Base-by-base conservation (phyloP, 2,113 vertebrate species). In the Accipiter virgatus region DNA sequence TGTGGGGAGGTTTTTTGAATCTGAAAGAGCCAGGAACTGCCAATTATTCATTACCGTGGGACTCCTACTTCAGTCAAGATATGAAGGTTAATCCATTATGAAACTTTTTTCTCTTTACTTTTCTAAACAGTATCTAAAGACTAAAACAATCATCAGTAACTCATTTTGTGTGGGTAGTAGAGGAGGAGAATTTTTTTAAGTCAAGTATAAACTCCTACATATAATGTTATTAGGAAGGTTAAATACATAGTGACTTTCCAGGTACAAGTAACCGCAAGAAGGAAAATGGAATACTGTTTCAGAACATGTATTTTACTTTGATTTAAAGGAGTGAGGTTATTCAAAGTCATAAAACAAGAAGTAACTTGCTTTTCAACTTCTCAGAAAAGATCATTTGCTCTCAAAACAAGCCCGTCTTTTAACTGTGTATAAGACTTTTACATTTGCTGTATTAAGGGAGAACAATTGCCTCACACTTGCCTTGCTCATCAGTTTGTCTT, bases 161-260 rank as follows among this genome's bases (percentile, higher is more conserved):
- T 82, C 81, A 81, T 75, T 94, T 65, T 65, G 81, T 94, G 96
- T 96, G 89, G 95, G 94, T 81, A 74, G 86, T 55, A 94, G 56
- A 91, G 78, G 73, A 91, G 94, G 74, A 93, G 70, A 93, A 20
- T 59, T 81, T 90, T 96, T 93, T 75, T 14, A 88, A 96, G 62
- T 66, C 67, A 97, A 75, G 63, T 74, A 81, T 90, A 84, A 63
- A 95, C 95, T 92, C 94, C 95, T 95, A 93, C 88, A 67, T 88
- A 62, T 19, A 47, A 16, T 53, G 47, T 52, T 86, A 81, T 91
- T 91, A 95, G 75, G 72, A 74, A 88, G 86, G 75, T 88, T 95
- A 92, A 88, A 83, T 88, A 86, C 47, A 56, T 26, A 79, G 72
- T 65, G 77, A 79, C 65, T 94, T 97, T 92, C 83, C 61, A 88